Evolutionary conservation across 2,797 vertebrate species (phyloP), one percentile per base, ranked within the genome.

Genomic region (Oryzias dopingdopingensis): DNA sequence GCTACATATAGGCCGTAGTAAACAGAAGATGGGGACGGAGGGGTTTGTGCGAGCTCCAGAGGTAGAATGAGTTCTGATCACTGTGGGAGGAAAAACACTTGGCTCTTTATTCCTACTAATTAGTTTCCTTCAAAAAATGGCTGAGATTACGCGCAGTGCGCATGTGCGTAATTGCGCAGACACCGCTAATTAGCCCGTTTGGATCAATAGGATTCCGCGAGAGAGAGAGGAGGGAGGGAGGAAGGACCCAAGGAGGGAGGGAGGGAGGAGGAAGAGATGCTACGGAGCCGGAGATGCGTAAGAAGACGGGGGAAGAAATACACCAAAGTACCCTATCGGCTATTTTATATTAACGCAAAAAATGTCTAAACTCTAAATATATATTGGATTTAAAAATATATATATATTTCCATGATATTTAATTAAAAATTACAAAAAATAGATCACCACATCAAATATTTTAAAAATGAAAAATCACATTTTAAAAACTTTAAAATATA

Each of bases 51-150:
- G 79, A 86, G 87, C 88, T 86, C 83, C 87, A 84, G 89, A 91
- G 89, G 89, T 90, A 91, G 88, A 91, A 88, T 87, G 88, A 89
- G 84, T 89, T 90, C 89, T 91, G 89, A 89, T 89, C 88, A 88
- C 79, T 86, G 86, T 86, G 86, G 83, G 81, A 85, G 82, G 74
- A 80, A 85, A 88, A 89, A 89, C 86, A 91, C 89, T 91, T 88
- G 86, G 87, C 86, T 91, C 89, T 90, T 89, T 89, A 91, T 91
- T 91, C 87, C 84, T 88, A 85, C 86, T 91, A 91, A 91, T 91
- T 91, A 90, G 87, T 91, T 91, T 91, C 86, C 87, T 88, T 88
- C 86, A 85, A 90, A 90, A 90, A 90, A 91, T 91, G 89, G 89
- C 89, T 90, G 88, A 91, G 89, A 86, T 86, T 86, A 78, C 65